phyloP scores from a whole-genome alignment of 2,113 vertebrate species.

The Calyptomena viridis region DNA sequence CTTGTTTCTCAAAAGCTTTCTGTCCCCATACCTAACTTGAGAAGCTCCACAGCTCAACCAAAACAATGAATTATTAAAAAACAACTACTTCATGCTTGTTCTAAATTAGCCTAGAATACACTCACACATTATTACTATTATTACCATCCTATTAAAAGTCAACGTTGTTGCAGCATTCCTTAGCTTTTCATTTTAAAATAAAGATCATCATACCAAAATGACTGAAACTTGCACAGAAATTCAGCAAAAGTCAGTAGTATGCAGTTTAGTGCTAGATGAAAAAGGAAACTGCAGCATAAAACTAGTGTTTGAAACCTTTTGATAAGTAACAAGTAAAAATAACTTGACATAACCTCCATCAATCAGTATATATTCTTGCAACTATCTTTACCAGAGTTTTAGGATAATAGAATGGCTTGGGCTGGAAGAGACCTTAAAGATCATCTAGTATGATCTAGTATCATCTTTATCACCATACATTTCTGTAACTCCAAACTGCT shows the following conservation, averaged over 20 bases:
- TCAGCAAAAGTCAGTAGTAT: background rate
- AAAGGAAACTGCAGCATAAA: background rate
- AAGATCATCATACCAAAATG: background rate
- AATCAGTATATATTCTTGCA: background rate
- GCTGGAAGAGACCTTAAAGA: background rate
- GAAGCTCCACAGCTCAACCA: background rate
- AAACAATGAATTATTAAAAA: background rate
- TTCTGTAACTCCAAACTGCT: background rate
- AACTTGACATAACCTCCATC: background rate
- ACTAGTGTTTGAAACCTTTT: background rate
- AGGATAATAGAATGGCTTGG: background rate
- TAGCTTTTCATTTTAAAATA: background rate
- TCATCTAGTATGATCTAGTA: background rate
- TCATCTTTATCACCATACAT: background rate
- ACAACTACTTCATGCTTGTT: background rate
- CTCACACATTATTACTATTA: background rate
- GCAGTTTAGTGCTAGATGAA: background rate
- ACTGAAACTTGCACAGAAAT: background rate
- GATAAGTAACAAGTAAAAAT: background rate
- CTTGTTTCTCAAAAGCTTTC: background rate
- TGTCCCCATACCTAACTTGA: background rate
- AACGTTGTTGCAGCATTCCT: background rate
- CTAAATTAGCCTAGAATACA: background rate
- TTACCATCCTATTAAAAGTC: background rate
- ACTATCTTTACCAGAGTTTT: background rate